Conservation (phyloP, 53 echinoderm and acorn worm genomes). For the Apostichopus leukothele region DNA sequence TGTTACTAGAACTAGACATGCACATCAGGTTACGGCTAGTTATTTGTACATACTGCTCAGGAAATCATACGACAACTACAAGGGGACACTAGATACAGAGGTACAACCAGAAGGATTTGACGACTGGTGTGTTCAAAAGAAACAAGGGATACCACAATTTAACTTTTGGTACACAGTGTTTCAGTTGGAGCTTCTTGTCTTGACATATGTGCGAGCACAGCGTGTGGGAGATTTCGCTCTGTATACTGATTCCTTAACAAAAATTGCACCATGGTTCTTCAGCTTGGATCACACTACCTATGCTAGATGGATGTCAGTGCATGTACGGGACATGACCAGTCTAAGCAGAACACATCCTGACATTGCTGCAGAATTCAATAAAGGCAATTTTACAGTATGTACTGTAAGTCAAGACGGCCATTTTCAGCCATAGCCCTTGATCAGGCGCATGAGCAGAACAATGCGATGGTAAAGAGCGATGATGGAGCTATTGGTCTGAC, state of each 20-base stretch:
- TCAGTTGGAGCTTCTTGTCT: constrained; percentile 10
- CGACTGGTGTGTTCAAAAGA: too few species aligned
- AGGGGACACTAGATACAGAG: too few species aligned
- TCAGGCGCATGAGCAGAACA: constrained; percentile 68
- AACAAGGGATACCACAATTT: too few species aligned
- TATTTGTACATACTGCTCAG: too few species aligned
- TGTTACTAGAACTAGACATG: constrained; percentile 45
- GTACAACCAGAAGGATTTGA: too few species aligned
- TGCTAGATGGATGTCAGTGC: constrained; percentile 67
- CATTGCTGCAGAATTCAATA: constrained; percentile 47
- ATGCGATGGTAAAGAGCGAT: constrained; percentile 51
- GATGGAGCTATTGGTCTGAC: constrained; percentile 58
- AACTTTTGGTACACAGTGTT: too few species aligned
- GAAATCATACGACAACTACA: background rate
- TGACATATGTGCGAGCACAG: constrained; percentile 45
- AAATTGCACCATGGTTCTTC: constrained; percentile 63
- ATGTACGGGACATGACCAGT: constrained; percentile 53
- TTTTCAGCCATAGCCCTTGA: constrained; percentile 61
- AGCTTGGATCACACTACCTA: constrained; percentile 60
- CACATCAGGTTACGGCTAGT: constrained; percentile 12
- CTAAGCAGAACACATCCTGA: constrained; percentile 46
- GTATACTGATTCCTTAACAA: constrained; percentile 53
- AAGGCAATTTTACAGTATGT: constrained; percentile 38
- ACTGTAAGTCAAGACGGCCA: constrained; percentile 47
- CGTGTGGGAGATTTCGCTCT: constrained; percentile 52